phyloP scores from a whole-genome alignment of 2,113 vertebrate species.

The Turdus rufiventris region DNA sequence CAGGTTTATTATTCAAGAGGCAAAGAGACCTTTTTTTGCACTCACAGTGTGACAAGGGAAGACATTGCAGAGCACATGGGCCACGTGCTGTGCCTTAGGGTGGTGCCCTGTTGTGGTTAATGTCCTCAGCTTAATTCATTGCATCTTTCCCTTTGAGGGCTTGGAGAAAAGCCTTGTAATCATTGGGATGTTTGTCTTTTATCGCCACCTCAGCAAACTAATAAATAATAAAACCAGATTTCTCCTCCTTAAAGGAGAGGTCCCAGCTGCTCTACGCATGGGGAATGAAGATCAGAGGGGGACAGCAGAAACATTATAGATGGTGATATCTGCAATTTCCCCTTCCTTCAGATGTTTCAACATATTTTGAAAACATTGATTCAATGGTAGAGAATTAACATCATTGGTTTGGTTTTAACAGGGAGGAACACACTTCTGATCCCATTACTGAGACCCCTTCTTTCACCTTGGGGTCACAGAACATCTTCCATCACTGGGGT shows the following conservation, averaged over 20 bases:
- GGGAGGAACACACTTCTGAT: background rate
- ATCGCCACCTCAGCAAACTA: background rate
- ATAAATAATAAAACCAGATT: background rate
- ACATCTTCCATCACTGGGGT: background rate
- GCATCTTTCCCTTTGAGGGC: background rate
- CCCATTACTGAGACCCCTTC: background rate
- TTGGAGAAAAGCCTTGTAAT: background rate
- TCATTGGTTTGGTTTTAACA: background rate
- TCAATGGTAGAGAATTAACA: background rate
- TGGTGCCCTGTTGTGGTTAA: background rate
- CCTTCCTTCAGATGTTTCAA: background rate
- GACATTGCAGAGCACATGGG: fast-evolving
- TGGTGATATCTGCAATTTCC: background rate
- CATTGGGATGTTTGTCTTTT: background rate
- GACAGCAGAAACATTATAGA: background rate
- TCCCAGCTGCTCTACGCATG: background rate
- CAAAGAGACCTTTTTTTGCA: background rate
- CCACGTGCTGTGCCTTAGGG: fast-evolving
- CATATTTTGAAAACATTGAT: background rate
- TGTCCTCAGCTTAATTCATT: background rate
- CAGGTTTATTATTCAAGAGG: background rate
- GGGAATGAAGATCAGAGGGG: background rate
- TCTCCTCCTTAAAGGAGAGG: background rate
- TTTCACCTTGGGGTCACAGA: background rate
- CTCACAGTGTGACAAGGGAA: background rate